Conservation (phyloP, 2,113 vertebrate genomes). For the Engystomops pustulosus region DNA sequence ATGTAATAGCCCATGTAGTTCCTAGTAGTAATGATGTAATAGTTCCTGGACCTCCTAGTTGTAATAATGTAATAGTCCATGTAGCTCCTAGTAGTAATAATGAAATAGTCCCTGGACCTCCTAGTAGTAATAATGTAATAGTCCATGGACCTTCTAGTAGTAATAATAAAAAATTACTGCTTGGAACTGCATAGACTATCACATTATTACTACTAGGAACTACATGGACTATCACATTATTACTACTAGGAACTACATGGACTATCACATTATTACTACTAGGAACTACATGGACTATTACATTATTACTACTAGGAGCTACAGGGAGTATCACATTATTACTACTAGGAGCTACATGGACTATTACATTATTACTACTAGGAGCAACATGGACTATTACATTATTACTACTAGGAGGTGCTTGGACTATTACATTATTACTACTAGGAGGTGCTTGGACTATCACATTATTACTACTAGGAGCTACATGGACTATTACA, state of each 20-base stretch:
- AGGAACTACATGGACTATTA: not conserved
- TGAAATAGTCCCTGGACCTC: too few species aligned
- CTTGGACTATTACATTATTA: not conserved
- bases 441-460: not conserved
- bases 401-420: not conserved
- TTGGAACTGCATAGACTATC: too few species aligned
- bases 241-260: not conserved
- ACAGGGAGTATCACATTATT: not conserved
- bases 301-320: not conserved
- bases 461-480: not conserved
- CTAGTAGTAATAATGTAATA: too few species aligned
- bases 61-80: too few species aligned
- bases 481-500: not conserved
- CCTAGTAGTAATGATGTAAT: too few species aligned
- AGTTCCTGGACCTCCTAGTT: too few species aligned
- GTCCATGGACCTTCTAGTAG: too few species aligned
- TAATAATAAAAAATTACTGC: too few species aligned
- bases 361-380: not conserved
- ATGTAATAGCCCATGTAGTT: too few species aligned
- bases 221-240: not conserved
- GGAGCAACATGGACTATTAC: not conserved
- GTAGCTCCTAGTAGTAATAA: too few species aligned
- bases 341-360: not conserved
- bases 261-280: not conserved
- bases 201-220: not conserved